Percentiles rank a stretch among this genome's conserved stretches.
These are phyloP conservation scores for Hystrix brachyura DNA, from an alignment of 2,113 vertebrate genomes.

Conservation along the genomic window DNA sequence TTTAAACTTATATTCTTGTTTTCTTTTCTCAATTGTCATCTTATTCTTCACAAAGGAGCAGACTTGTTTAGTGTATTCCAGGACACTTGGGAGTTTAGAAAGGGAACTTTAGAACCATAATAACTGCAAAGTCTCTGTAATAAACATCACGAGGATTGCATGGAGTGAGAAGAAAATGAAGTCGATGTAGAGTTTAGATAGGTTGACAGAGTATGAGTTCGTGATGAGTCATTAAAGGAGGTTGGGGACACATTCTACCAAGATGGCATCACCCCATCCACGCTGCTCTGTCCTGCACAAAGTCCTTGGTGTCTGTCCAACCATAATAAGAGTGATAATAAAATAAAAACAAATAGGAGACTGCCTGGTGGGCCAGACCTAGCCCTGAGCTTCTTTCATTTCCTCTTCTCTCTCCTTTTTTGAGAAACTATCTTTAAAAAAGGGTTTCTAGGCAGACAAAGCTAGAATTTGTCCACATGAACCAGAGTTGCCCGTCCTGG, in stretches of 20 bases:
- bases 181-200: not conserved
- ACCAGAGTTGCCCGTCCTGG: not conserved
- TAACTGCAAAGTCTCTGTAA: not conserved
- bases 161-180: not conserved
- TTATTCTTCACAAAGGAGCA: not conserved
- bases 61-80: not conserved
- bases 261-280: not conserved
- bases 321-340: not conserved
- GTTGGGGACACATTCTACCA: not conserved
- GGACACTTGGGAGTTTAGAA: not conserved
- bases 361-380: not conserved
- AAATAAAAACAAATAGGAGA: not conserved
- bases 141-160: constrained; percentile 30
- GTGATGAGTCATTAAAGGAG: constrained; percentile 48
- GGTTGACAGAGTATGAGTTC: not conserved
- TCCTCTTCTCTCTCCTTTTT: not conserved
- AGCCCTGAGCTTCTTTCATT: not conserved
- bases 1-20: not conserved
- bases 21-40: constrained; percentile 6
- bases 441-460: not conserved
- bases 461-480: not conserved
- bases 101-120: not conserved
- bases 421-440: not conserved
- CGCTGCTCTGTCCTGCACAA: not conserved
- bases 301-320: not conserved